Evolutionary conservation across 2,888 invertebrate species (phyloP), one percentile per base, ranked within the genome.

Genomic region (Exephanes ischioxanthus): DNA sequence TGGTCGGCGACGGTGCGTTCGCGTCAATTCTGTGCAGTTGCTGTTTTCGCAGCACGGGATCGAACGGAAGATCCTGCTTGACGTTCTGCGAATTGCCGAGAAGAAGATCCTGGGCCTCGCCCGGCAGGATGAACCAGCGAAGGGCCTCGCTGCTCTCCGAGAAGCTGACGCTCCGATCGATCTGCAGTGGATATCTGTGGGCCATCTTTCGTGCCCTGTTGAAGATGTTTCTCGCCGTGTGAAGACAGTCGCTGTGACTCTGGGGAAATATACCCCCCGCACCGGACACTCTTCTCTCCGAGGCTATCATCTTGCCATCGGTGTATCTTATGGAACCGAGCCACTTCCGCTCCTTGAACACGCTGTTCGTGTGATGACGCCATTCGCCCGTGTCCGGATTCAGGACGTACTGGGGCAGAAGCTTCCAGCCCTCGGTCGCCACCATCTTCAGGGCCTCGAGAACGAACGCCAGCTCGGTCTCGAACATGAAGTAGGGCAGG

Each of bases 361-460:
- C 95, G 70, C 96, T 95, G 92, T 97, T 97, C 0, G 97, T 96
- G 90, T 97, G 96, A 92, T 98, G 98, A 85, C 97, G 96, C 98
- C 98, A 98, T 93, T 98, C 98, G 0, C 97, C 98, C 0, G 98
- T 98, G 92, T 98, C 97, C 5, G 97, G 96, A 92, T 98, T 97
- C n/a, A 98, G 96, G 11, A 96, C 95, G 92, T 98, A 98, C 93
- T 98, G 97, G 0, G 98, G 98, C 76, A 98, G 94, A 61, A 98
- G 95, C 91, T 97, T 97, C 97, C 98, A 98, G 0, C 97, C 98
- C 94, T 98, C 97, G 3, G 97, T 97, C 0, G 98, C 98, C 0
- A 98, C 97, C 96, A 98, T 97, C 93, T 97, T 96, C 22, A 98
- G 94, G 0, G 98, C 97, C 94, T 97, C 97, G 88, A 98, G 94